Conservation (phyloP, 2,888 invertebrate genomes). For the Sussaba pulchella region DNA sequence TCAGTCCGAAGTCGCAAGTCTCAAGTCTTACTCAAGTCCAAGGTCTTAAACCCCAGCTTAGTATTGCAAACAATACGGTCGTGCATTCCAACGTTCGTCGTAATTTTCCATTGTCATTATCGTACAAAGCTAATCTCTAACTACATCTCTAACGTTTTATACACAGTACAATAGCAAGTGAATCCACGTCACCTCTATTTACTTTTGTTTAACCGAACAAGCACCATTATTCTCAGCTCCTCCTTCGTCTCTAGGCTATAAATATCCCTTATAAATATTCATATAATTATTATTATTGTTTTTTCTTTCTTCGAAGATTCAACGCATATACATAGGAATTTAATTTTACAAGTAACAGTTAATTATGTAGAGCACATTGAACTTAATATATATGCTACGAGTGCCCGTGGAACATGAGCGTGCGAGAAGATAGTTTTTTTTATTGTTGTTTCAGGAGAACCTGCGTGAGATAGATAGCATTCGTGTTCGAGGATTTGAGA, state of each 20-base stretch:
- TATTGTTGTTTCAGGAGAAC: no score
- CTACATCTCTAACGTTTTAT: slow-evolving; percentile 36
- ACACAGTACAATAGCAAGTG: slow-evolving; percentile 48
- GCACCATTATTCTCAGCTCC: slow-evolving; percentile 63
- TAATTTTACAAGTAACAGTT: slow-evolving; percentile 49
- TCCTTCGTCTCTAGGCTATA: slow-evolving; percentile 49
- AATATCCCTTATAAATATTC: neutral
- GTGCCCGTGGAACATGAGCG: slow-evolving; percentile 46
- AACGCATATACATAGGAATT: slow-evolving; percentile 47
- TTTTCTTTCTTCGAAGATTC: slow-evolving; percentile 27
- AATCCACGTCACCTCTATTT: slow-evolving; percentile 36
- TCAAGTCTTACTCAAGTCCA: no score
- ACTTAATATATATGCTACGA: slow-evolving; percentile 35
- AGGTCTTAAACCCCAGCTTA: no score
- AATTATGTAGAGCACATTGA: slow-evolving; percentile 26
- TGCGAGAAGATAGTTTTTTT: no score
- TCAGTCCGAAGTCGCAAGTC: no score
- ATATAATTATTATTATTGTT: neutral
- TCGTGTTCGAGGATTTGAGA: slow-evolving; percentile 23
- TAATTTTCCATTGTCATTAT: slow-evolving; percentile 21
- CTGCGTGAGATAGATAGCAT: slow-evolving; percentile 1
- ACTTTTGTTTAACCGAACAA: slow-evolving; percentile 48
- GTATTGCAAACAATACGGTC: slow-evolving; percentile 38
- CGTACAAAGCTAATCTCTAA: slow-evolving; percentile 28
- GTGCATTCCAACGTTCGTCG: slow-evolving; percentile 18